phyloP scores from a whole-genome alignment of 2,888 invertebrate genomes.

The Balanococcus diminutus region DNA sequence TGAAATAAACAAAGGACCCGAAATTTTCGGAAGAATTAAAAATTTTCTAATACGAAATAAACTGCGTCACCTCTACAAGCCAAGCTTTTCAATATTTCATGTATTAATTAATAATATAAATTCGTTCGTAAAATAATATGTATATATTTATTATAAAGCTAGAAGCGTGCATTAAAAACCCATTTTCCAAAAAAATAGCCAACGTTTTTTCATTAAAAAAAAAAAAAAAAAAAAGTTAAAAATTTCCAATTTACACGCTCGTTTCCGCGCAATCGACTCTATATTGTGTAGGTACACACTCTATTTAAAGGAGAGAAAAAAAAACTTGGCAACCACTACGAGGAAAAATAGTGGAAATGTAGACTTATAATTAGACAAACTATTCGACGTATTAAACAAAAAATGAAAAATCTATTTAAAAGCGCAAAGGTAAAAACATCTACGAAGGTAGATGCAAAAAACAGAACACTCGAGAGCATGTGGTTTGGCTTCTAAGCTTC shows the following conservation, averaged over 20 bases:
- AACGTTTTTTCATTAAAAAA: neutral
- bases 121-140: slow-evolving; percentile 36
- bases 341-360: neutral
- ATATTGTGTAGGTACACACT: neutral
- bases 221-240: neutral
- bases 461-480: neutral
- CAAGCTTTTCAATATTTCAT: slow-evolving; percentile 41
- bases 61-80: slow-evolving; percentile 55
- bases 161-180: slow-evolving; percentile 54
- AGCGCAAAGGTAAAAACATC: neutral
- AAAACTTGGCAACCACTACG: neutral
- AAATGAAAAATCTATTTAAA: neutral
- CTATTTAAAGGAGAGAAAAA: neutral
- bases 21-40: slow-evolving; percentile 47
- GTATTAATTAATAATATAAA: slow-evolving; percentile 37
- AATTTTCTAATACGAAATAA: slow-evolving; percentile 51
- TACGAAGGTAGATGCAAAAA: slow-evolving; percentile 14
- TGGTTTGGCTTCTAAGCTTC: neutral
- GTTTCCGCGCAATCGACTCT: neutral
- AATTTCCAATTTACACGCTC: neutral
- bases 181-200: slow-evolving; percentile 46
- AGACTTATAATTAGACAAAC: slow-evolving; percentile 5
- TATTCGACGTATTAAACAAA: neutral
- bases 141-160: slow-evolving; percentile 44
- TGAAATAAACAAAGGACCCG: slow-evolving; percentile 44